Conservation (phyloP, 2,113 vertebrate species). For the Rattus norvegicus region GRCr8 NC_086025.1:29136001-29136500, state of each 20-base stretch:
- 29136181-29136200: not conserved
- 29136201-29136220: constrained; percentile 17
- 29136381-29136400: constrained; percentile 95
- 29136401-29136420: constrained; percentile 93
- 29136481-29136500: not conserved
- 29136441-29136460: constrained; percentile 93
- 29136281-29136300: constrained; percentile 89
- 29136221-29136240: constrained; percentile 43
- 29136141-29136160: constrained; percentile 35
- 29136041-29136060: not conserved
- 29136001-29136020: constrained; percentile 55
- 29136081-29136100: not conserved
- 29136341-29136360: constrained; percentile 92
- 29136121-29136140: constrained; percentile 51
- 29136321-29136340: constrained; percentile 93
- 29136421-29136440: constrained; percentile 95
- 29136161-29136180: constrained; percentile 46
- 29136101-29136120: constrained; percentile 48
- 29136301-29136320: constrained; percentile 96
- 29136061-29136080: not conserved
- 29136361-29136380: constrained; percentile 97
- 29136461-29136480: constrained; percentile 89
- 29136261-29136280: constrained; percentile 88
- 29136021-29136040: constrained; percentile 41
- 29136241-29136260: not conserved